Base-by-base conservation (phyloP, 2,888 invertebrate genomes). In the Tolmerus cingulatus region DNA sequence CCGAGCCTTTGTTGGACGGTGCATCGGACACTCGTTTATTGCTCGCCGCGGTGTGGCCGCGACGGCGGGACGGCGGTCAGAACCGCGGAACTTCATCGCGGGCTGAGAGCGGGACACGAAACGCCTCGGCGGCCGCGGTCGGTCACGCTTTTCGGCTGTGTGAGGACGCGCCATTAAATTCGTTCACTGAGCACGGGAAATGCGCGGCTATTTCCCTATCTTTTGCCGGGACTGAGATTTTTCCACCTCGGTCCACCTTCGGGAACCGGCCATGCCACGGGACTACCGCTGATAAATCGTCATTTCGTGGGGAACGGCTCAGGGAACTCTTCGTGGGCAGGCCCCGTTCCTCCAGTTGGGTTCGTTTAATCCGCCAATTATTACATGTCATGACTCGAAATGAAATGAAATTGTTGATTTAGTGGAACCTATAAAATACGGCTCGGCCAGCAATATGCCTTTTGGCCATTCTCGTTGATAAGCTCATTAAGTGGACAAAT, bases 341-440 rank as follows among this genome's bases (percentile, higher is more conserved):
- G 66, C 66, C n/a, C 40, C n/a, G 34, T 66, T 57, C 82, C 12
- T 19, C 37, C 82, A 82, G 82, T 82, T 82, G 82, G 82, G 57
- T 82, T 82, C 82, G 82, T 82, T 82, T 82, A 82, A 82, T 82
- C 82, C 66, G 82, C 66, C 82, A 82, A 82, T 82, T 82, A 82
- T 82, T 82, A 82, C 82, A 82, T 82, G 82, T 82, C 82, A 82
- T 82, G 82, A 66, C 66, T 37, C 37, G 82, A 82, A 82, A 82
- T 37, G 66, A 82, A 82, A 82, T 82, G 82, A 37, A 82, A 82
- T 57, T 82, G 82, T 82, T 82, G 82, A 82, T 82, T 82, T 82
- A 82, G 82, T 82, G 82, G 82, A 66, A 66, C 82, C 82, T 82
- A 82, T 82, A 66, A 82, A 82, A 82, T 82, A 40, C 82, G 57